Percentiles rank a stretch among this genome's conserved stretches.
These are phyloP conservation scores for Synergus itoensis DNA, from an alignment of 2,888 invertebrate genomes.

Conservation along the genomic window DNA sequence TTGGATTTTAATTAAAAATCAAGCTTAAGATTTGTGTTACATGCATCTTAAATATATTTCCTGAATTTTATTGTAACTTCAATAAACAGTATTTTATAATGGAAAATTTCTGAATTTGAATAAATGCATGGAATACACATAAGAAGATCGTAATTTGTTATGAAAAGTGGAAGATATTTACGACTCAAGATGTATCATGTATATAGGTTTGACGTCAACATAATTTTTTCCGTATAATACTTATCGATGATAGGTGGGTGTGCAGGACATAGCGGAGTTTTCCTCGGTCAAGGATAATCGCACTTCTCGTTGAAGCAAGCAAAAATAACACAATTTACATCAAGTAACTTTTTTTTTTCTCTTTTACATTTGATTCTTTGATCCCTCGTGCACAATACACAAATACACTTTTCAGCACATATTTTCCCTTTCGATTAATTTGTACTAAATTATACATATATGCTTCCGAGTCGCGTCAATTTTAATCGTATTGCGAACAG, in stretches of 20 bases:
- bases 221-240: slow-evolving; percentile 5
- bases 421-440: not conserved
- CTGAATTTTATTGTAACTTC: not conserved
- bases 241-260: slow-evolving; percentile 14
- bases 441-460: not conserved
- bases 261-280: slow-evolving; percentile 23
- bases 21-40: too few species aligned
- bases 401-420: not conserved
- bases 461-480: not conserved
- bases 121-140: not conserved
- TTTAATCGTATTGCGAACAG: not conserved
- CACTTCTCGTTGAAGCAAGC: not conserved
- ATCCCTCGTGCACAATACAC: not conserved
- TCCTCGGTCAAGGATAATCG: slow-evolving; percentile 23
- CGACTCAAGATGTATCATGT: not conserved
- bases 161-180: slow-evolving; percentile 4
- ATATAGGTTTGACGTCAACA: not conserved
- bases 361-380: too few species aligned
- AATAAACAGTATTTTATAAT: not conserved
- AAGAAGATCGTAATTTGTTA: not conserved
- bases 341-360: too few species aligned
- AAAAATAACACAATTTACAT: not conserved
- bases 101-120: not conserved
- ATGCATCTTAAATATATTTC: too few species aligned
- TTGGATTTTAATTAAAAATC: too few species aligned